Evolutionary conservation across 2,888 invertebrate genomes (phyloP).

Genomic region (Orchesella flavescens): DNA sequence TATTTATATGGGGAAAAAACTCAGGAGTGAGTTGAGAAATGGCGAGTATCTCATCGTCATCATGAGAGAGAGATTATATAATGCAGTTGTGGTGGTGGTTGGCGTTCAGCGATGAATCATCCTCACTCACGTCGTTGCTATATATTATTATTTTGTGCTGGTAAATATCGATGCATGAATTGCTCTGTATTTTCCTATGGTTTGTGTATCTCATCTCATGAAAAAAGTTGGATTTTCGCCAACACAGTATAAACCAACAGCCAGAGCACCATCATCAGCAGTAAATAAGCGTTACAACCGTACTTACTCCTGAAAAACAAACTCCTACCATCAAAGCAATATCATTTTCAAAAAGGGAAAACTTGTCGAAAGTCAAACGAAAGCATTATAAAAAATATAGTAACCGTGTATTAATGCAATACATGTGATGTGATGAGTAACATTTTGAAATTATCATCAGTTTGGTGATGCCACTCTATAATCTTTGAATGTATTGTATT

Average conservation of each 20-base stretch:
- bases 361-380: slow-evolving; percentile 20
- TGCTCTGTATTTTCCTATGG: not conserved
- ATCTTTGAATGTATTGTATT: not conserved
- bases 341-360: slow-evolving; percentile 8
- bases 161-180: not conserved
- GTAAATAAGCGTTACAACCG: too few relatives aligned
- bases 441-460: slow-evolving; percentile 8
- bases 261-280: not conserved
- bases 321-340: not conserved
- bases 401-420: not conserved
- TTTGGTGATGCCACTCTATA: not conserved
- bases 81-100: slow-evolving; percentile 5
- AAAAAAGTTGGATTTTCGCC: slow-evolving; percentile 30
- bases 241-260: slow-evolving; percentile 1
- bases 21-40: not conserved
- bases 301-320: too few relatives aligned
- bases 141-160: not conserved
- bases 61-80: not conserved
- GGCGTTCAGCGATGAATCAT: slow-evolving; percentile 22
- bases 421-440: slow-evolving; percentile 10
- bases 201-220: not conserved
- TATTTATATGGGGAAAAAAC: slow-evolving; percentile 4
- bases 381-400: slow-evolving; percentile 7
- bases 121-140: not conserved
- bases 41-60: slow-evolving; percentile 15